A percentile compares a stretch with the other conserved stretches of the same genome.
These are phyloP conservation scores for Amiota minor DNA, from an alignment of 2,888 invertebrate genomes.

Conservation along the genomic window DNA sequence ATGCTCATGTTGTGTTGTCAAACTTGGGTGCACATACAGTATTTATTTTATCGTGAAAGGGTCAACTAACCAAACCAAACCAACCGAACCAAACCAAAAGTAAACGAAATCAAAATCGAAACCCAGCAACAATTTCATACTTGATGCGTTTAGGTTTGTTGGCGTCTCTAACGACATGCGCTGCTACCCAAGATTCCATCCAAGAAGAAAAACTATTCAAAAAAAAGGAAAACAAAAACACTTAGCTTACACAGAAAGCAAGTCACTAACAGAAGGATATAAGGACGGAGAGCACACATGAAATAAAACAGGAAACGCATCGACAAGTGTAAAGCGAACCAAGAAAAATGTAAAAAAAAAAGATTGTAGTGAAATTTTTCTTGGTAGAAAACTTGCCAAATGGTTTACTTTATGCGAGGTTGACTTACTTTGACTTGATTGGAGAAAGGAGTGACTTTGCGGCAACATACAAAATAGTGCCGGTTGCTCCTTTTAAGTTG, in stretches of 20 bases:
- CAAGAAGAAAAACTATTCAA: conserved; percentile 1
- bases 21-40: background rate
- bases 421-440: conserved; percentile 10
- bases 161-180: conserved; percentile 19
- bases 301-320: conserved; percentile 17
- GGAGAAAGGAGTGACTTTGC: conserved; percentile 14
- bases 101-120: too few species aligned
- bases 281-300: background rate
- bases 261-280: background rate
- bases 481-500: background rate
- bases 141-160: conserved; percentile 7
- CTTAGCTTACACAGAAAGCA: conserved; percentile 5
- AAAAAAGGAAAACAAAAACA: conserved; percentile 15
- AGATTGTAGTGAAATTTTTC: conserved; percentile 63
- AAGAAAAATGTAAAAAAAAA: conserved; percentile 53
- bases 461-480: background rate
- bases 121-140: conserved; percentile 3
- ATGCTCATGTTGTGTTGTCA: too few species aligned
- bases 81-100: too few species aligned
- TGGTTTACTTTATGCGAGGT: conserved; percentile 55
- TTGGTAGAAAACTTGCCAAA: conserved; percentile 52
- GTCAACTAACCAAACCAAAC: background rate
- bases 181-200: background rate
- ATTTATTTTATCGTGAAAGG: conserved; percentile 18
- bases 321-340: conserved; percentile 6